Conservation (phyloP, 2,888 invertebrate genomes). For the Chromoteleia sp. region DNA sequence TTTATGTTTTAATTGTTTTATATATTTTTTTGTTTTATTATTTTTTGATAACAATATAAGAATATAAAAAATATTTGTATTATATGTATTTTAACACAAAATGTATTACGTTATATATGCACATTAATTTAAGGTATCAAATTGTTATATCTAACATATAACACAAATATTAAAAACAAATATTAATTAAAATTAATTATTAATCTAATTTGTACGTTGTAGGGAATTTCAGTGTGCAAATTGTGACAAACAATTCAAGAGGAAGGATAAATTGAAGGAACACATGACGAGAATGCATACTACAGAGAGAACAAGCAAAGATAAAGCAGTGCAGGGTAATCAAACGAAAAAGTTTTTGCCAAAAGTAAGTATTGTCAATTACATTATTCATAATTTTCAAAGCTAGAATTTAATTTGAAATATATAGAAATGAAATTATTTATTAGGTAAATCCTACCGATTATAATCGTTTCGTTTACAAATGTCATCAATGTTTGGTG, state of each 20-base stretch:
- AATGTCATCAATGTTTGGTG: slow-evolving; percentile 90
- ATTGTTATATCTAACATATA: too few relatives aligned
- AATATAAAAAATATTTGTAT: too few relatives aligned
- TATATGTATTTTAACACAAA: too few relatives aligned
- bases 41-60: too few relatives aligned
- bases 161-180: too few relatives aligned
- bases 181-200: too few relatives aligned
- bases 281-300: slow-evolving; percentile 90
- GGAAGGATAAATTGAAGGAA: slow-evolving; percentile 90
- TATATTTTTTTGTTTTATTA: too few relatives aligned
- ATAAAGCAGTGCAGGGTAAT: slow-evolving; percentile 76
- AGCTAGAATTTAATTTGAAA: background rate
- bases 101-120: too few relatives aligned
- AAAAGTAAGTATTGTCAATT: slow-evolving; percentile 82
- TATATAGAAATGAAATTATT: slow-evolving; percentile 1
- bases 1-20: too few relatives aligned
- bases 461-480: slow-evolving; percentile 90
- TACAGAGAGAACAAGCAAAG: slow-evolving; percentile 82
- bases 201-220: slow-evolving; percentile 78
- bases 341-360: slow-evolving; percentile 86
- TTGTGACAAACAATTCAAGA: slow-evolving; percentile 91
- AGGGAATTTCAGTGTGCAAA: slow-evolving; percentile 90
- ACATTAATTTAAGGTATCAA: too few relatives aligned
- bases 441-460: slow-evolving; percentile 86
- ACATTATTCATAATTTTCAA: slow-evolving; percentile 5